These are phyloP conservation scores for Tenthredo livida DNA, from an alignment of 2,888 invertebrate genomes.

Conservation along the genomic window DNA sequence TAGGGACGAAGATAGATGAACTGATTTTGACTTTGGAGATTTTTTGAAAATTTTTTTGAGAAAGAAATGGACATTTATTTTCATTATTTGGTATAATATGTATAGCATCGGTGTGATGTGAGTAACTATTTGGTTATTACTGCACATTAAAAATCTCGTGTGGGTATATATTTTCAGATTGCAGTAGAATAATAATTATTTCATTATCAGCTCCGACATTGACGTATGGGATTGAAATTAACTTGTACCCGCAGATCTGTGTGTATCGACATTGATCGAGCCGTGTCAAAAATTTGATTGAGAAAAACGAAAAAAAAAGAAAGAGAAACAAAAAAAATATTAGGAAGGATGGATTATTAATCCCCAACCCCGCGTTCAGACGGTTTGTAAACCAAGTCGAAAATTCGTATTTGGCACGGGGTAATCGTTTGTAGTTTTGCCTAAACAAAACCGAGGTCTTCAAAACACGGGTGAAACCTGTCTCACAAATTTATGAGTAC, in stretches of 20 bases:
- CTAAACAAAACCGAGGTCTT: constrained; percentile 34
- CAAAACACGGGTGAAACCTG: not conserved
- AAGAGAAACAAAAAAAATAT: not conserved
- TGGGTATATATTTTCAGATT: not conserved
- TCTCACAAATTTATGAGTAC: constrained; percentile 6
- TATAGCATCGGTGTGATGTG: not conserved
- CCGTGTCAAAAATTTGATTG: not conserved
- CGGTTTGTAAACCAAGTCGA: not conserved
- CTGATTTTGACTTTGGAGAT: too few species aligned
- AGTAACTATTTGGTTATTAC: not conserved
- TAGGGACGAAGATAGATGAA: too few species aligned
- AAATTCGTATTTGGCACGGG: not conserved
- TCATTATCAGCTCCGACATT: not conserved
- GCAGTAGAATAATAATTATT: not conserved
- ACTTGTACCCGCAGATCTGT: not conserved
- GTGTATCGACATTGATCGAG: not conserved
- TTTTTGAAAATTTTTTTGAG: too few species aligned
- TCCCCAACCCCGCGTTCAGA: not conserved
- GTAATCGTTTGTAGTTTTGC: constrained; percentile 22
- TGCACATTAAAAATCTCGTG: not conserved
- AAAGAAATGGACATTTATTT: too few species aligned
- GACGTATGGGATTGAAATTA: not conserved
- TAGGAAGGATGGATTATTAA: not conserved
- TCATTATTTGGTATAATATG: not conserved
- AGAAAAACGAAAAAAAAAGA: not conserved